Evolutionary conservation across 2,888 invertebrate genomes (phyloP), one percentile per base, ranked within the genome.

Genomic region (Hydropsyche betteni): DNA sequence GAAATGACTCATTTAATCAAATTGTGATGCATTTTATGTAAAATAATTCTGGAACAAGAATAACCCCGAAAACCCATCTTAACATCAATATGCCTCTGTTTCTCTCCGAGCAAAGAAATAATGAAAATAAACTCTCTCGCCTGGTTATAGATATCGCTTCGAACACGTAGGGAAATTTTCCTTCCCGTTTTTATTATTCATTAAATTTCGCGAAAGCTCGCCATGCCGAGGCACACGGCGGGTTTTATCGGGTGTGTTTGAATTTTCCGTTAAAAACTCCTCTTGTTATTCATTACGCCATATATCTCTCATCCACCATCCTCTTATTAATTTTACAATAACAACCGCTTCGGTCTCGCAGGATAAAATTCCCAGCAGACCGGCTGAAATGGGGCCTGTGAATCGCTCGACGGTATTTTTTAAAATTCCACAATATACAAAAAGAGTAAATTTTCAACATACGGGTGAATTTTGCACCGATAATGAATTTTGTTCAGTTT

Each of bases 251-350:
- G 10, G 34, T 50, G 33, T 69, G 69, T 69, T 38, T 24, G 33
- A 69, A 34, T 69, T 44, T 44, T 44, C 10, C 44, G 10, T 10
- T 10, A 58, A 58, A 64, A 36, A 24, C 61, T 61, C 61, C n/a
- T 64, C 64, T 64, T 64, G 64, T 64, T 64, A 64, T 64, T 64
- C 64, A 64, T 64, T 64, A 33, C 64, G 36, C 64, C 36, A 55
- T 34, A 64, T 64, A 64, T 64, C 24, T 64, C 64, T 64, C 64
- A 64, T 64, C 64, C 36, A 34, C 64, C 44, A 44, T 44, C 44
- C 44, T 36, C 64, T 64, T 64, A 64, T 64, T 64, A 64, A 64
- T 64, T 64, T 64, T 64, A 64, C 36, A 64, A 64, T 64, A 64
- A 64, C 64, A 64, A 64, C 64, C 64, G 64, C 64, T 64, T 64